These are phyloP conservation scores for Chymomyza fuscimana DNA, from an alignment of 2,888 invertebrate species.

Conservation along the genomic window DNA sequence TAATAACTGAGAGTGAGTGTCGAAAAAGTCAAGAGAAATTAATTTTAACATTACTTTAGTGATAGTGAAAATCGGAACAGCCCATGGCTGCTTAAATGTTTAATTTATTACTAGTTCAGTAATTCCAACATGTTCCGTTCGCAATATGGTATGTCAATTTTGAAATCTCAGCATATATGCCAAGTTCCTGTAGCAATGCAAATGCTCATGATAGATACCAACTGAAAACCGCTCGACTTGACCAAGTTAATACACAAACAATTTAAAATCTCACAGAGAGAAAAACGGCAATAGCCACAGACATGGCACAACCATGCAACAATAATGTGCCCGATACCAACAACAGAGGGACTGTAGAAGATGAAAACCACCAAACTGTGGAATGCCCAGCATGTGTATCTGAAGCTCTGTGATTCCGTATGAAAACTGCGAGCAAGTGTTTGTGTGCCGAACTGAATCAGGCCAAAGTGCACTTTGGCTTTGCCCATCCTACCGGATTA, in stretches of 20 bases:
- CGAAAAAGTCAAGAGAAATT: no score
- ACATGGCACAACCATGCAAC: neutral
- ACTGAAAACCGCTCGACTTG: neutral
- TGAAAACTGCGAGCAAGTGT: conserved; percentile 8
- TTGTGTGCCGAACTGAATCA: conserved; percentile 14
- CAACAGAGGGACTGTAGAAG: conserved; percentile 3
- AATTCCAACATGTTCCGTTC: neutral
- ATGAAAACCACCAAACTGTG: conserved; percentile 26
- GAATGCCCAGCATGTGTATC: conserved; percentile 1
- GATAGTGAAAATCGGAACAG: no score
- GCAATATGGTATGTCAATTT: neutral
- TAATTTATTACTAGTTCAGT: no score
- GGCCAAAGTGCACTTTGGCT: conserved; percentile 36
- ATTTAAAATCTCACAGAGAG: neutral
- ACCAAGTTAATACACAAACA: neutral
- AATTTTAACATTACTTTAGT: no score
- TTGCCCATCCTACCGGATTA: conserved; percentile 30
- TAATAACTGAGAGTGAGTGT: no score
- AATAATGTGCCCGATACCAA: conserved; percentile 14
- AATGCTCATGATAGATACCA: neutral
- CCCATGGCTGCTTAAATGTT: no score
- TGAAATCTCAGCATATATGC: neutral
- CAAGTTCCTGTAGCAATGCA: neutral
- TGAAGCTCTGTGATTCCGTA: neutral
- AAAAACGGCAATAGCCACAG: neutral